Evolutionary conservation across 2,113 vertebrate genomes (phyloP), one percentile per base, ranked within the genome.

Genomic region (Leucosticte australis): DNA sequence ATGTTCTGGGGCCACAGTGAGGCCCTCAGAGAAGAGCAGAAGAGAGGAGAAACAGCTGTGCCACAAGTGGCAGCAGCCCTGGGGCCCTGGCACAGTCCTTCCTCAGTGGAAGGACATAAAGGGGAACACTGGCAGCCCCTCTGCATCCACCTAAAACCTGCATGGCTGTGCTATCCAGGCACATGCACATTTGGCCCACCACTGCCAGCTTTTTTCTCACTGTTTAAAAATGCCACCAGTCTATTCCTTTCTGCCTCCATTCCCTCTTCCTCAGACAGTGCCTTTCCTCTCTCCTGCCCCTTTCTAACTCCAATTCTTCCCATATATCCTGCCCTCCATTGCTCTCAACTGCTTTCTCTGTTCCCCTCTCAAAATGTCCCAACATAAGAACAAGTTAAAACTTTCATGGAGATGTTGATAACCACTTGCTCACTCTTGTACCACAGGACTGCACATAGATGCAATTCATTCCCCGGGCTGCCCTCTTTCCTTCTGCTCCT

Each of bases 1-100:
- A 41, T 35, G 7, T 1, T 1, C 53, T 41, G 37, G 11, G 7
- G 44, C 31, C 20, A 62, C 1, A 0, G 0, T 15, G n/a, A 9
- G 8, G 37, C 12, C 17, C 22, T 70, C n/a, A 64, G 35, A 80
- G 42, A 83, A 55, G 16, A 42, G 30, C 20, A 77, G 35, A 35
- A 56, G 68, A 44, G 53, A 60, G 37, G 24, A 77, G 28, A 77
- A 50, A 74, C 9, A 13, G 46, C 27, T 69, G 57, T 57, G 62
- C 22, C 39, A 55, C 0, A 5, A 20, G 18, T 50, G 19, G 35
- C 86, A 82, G 74, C 11, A 81, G 33, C 35, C 67, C 46, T 1
- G 0, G 2, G 5, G 52, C 15, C 24, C 24, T 6, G 2, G 50
- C 49, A 53, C 28, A n/a, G 60, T 41, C 41, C 23, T 46, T 50